Base-by-base conservation (phyloP, 1,140 invertebrate genomes). In the Bombus picipes region DNA sequence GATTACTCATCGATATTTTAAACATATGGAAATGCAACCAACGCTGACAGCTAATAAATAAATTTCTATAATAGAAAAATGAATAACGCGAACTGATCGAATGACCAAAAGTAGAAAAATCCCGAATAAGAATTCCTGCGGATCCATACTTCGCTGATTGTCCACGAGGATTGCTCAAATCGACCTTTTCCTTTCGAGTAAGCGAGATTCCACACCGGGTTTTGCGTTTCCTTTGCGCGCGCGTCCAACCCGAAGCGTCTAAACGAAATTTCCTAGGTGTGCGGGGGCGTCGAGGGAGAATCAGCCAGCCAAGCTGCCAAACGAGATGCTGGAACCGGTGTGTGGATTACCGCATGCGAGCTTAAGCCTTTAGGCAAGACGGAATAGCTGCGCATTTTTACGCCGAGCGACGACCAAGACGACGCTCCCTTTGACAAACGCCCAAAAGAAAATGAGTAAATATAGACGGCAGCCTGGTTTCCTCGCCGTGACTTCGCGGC, bases 391-490 rank as follows among this genome's bases (percentile, higher is more conserved):
- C 87, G 88, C 86, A 90, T 90, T 90, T 90, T 90, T 90, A 89
- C 88, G 86, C 86, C 76, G 70, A 70, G 57, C 73, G 85, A 87
- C 81, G 81, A 89, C 87, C 73, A 80, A 87, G 88, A 75, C 70
- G 88, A 88, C 78, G 88, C 81, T 88, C 73, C 47, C 83, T 90
- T 90, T 90, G 89, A 90, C 70, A 72, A 83, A 82, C 86, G 82
- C 41, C 66, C 86, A 83, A 87, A 90, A 90, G 89, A 90, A 90
- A 90, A 90, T 86, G 88, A 90, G 88, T 90, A 86, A 90, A 90
- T 90, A 90, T 88, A 90, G 80, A 86, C 76, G 83, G 83, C 68
- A 41, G 79, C 83, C 77, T 39, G 77, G 43, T 81, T 75, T 85
- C 74, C 78, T 83, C 83, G 75, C 66, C 85, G 88, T 43, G 88